Evolutionary conservation across 2,113 vertebrate genomes (phyloP).

Genomic region (Boulengeromyrus knoepffleri): DNA sequence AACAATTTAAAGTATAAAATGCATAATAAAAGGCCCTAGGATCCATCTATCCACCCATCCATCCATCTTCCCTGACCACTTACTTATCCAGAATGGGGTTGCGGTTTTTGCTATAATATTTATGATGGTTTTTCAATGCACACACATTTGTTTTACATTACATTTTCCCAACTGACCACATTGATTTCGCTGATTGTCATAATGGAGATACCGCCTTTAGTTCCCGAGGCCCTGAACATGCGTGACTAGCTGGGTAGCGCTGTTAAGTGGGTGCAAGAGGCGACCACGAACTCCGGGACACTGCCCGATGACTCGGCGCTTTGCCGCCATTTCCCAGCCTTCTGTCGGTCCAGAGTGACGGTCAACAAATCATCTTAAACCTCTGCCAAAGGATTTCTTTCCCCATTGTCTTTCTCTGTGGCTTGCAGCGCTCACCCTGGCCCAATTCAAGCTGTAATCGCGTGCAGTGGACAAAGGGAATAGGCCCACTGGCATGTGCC

Average conservation of each 20-base stretch:
- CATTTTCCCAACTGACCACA: background rate
- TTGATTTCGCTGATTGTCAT: background rate
- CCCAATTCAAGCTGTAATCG: background rate
- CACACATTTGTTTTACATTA: background rate
- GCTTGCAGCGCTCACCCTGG: background rate
- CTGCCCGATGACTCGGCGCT: background rate
- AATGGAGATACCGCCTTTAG: background rate
- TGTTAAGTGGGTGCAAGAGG: background rate
- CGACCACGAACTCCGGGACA: background rate
- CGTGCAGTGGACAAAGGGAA: background rate
- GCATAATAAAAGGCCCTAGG: background rate
- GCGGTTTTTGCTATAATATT: background rate
- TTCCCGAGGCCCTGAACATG: background rate
- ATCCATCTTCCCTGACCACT: background rate
- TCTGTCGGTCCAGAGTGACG: background rate
- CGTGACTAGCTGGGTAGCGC: background rate
- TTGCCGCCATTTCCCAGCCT: background rate
- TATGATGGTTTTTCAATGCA: background rate
- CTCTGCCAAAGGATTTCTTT: background rate
- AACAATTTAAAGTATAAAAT: background rate
- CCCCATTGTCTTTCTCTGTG: background rate
- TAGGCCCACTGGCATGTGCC: background rate
- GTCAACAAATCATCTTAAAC: background rate
- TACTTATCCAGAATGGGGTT: background rate
- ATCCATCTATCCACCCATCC: background rate